These are phyloP conservation scores for Podarcis muralis DNA, from an alignment of 2,113 vertebrate genomes.

Conservation along the genomic window DNA sequence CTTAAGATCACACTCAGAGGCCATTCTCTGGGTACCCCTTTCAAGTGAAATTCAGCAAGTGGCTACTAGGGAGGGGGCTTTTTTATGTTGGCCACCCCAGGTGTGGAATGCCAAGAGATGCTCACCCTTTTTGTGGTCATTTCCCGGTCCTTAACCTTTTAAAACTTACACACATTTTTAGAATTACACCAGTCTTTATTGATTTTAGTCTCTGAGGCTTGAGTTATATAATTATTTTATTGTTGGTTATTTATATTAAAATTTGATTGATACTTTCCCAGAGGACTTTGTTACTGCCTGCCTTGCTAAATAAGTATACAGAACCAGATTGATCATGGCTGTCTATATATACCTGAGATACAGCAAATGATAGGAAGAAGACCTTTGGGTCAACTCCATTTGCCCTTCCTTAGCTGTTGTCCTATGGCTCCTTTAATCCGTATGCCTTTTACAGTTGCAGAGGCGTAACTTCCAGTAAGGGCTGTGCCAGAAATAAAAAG, in stretches of 20 bases:
- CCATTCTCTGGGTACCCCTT: not conserved
- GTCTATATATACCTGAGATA: not conserved
- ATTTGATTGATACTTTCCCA: not conserved
- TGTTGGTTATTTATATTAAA: not conserved
- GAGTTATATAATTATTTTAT: not conserved
- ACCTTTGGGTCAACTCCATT: not conserved
- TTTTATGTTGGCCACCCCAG: not conserved
- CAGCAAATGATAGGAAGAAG: not conserved
- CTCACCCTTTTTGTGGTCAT: no score
- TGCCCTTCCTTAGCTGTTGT: not conserved
- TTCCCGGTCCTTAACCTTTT: no score
- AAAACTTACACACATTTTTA: no score
- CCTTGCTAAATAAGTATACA: not conserved
- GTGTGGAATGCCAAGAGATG: not conserved
- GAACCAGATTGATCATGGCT: not conserved
- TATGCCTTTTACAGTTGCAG: not conserved
- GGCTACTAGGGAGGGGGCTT: not conserved
- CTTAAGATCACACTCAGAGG: not conserved
- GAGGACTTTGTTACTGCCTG: not conserved
- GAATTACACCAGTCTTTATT: not conserved
- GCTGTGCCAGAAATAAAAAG: not conserved
- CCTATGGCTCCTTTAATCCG: not conserved
- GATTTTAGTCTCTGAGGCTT: not conserved
- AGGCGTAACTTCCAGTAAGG: not conserved
- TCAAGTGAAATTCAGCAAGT: not conserved